Evolutionary conservation across 2,888 invertebrate species (phyloP).

Genomic region (Chymomyza procnemis): DNA sequence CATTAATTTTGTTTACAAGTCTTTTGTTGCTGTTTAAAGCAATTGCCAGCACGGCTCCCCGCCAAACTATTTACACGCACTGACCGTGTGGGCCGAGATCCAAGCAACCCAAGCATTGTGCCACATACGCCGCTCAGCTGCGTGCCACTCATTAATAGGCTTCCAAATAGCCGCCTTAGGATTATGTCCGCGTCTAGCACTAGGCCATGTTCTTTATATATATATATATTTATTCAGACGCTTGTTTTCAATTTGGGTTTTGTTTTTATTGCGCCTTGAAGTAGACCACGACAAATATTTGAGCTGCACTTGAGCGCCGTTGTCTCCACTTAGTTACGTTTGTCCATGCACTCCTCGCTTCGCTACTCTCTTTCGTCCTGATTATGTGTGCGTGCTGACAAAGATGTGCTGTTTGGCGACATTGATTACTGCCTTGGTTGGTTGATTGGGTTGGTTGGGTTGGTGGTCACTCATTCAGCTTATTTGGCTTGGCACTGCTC

Average conservation of each 20-base stretch:
- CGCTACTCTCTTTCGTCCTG: background rate
- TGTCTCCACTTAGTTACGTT: background rate
- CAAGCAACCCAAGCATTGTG: too few relatives aligned
- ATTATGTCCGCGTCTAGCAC: background rate
- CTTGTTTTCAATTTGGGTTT: constrained; percentile 49
- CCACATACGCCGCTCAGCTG: too few relatives aligned
- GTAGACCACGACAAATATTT: constrained; percentile 54
- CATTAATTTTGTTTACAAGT: constrained; percentile 72
- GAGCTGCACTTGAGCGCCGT: constrained; percentile 44
- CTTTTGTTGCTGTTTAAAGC: constrained; percentile 37
- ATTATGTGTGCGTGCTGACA: background rate
- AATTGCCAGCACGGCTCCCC: background rate
- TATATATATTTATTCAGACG: background rate
- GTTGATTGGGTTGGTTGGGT: too few relatives aligned
- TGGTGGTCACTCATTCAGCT: constrained; percentile 6
- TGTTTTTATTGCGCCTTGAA: constrained; percentile 47
- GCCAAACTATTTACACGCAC: background rate
- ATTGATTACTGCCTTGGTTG: constrained; percentile 18
- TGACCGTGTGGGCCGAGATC: too few relatives aligned
- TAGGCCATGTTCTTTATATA: background rate
- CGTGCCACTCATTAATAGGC: background rate
- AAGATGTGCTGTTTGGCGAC: background rate
- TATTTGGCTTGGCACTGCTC: background rate
- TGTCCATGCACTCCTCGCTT: background rate
- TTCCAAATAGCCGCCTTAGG: background rate